Evolutionary conservation across 2,888 invertebrate species (phyloP), one percentile per base, ranked within the genome.

Genomic region (Limnephilus rhombicus): DNA sequence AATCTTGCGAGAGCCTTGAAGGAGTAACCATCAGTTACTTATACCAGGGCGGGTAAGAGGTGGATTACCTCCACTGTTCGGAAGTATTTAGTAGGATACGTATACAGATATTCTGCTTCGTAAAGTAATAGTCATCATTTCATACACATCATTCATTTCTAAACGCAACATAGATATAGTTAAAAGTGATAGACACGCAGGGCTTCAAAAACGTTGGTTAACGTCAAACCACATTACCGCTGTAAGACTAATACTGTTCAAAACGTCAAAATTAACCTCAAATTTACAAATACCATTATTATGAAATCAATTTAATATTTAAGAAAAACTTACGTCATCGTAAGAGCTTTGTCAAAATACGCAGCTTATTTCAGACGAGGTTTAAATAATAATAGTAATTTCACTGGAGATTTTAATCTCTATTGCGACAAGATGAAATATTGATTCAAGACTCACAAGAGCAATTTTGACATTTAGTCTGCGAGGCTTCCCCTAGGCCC

Each of bases 401-500:
- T 68, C 18, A 18, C 18, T 3, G 15, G 53, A 68, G 24, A 82
- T 82, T 82, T 29, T 31, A 82, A 82, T 82, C 41, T 45, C 85
- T 85, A 85, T 41, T 85, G n/a, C 15, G 41, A 85, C 85, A 85
- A 12, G 41, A 41, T 85, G 18, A 41, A 85, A 85, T 41, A 85
- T 41, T 85, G 85, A 41, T 41, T 85, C 41, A 85, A 85, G 41
- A 11, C 34, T 41, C 37, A 45, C 41, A n/a, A 41, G 34, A 85
- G 85, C 37, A 37, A 68, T 68, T 68, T 68, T 68, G 53, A 68
- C 53, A 68, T 68, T 68, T 68, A 68, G 53, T 68, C 24, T n/a
- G 34, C 7, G 37, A 83, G 31, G 37, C 83, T 83, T 83, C 31
- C 34, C 31, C 82, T 11, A 9, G 18, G 31, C n/a, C 11, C n/a